A percentile compares a stretch with the other conserved stretches of the same genome.
phyloP scores from a whole-genome alignment of 2,888 invertebrate species.

The Hermodice carunculata region DNA sequence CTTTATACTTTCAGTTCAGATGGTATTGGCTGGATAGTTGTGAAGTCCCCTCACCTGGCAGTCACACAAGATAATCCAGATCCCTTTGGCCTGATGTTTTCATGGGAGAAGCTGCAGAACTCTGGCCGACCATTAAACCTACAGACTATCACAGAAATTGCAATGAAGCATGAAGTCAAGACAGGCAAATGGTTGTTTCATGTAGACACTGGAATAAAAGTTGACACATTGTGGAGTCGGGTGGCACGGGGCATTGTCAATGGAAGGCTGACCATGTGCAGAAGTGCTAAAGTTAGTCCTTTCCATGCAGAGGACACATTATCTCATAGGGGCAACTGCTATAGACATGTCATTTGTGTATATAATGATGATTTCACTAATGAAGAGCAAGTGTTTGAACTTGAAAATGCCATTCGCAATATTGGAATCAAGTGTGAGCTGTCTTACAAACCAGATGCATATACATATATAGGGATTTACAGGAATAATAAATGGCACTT shows the following conservation, averaged over 20 bases:
- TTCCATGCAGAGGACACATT: not conserved
- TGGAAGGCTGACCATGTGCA: constrained; percentile 18
- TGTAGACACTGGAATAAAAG: constrained; percentile 39
- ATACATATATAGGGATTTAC: constrained; percentile 41
- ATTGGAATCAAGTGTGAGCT: constrained; percentile 40
- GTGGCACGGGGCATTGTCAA: constrained; percentile 35
- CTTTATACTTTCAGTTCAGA: constrained; percentile 9
- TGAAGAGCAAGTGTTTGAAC: constrained; percentile 34
- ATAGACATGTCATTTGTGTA: constrained; percentile 43
- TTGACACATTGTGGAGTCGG: constrained; percentile 42
- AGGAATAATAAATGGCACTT: constrained; percentile 37
- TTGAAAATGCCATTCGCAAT: constrained; percentile 38
- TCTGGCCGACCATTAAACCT: constrained; percentile 29
- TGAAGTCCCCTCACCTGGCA: not conserved
- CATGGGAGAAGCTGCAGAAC: constrained; percentile 33
- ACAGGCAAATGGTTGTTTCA: constrained; percentile 45
- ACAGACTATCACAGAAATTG: constrained; percentile 38
- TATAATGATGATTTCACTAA: constrained; percentile 42
- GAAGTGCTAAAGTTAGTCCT: no score
- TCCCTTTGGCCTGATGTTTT: constrained; percentile 21
- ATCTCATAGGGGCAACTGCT: not conserved
- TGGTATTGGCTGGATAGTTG: constrained; percentile 7
- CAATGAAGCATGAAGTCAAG: constrained; percentile 30
- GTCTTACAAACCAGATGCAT: constrained; percentile 47
- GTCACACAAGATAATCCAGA: constrained; percentile 6